Base-by-base conservation (phyloP, 1,140 invertebrate genomes). In the Cryptotermes secundus region DNA sequence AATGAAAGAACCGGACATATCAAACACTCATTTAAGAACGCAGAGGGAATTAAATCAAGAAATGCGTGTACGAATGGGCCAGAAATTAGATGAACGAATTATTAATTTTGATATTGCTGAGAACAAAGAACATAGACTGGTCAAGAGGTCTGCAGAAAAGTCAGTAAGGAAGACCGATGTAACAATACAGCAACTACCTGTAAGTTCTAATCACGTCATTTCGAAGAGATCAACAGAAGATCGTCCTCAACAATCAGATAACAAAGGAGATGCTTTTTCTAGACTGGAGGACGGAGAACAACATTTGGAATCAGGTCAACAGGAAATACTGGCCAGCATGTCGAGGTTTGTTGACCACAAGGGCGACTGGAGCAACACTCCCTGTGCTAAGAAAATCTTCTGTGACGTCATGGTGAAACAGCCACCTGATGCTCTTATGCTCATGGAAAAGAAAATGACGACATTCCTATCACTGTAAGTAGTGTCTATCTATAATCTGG, bases 371-470 rank as follows among this genome's bases (percentile, higher is more conserved):
- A 91, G 92, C 19, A 92, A 94, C 86, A 95, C 94, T 0, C 93
- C 93, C 10, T 96, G 95, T 87, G 94, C 95, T 0, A 95, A 96
- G 87, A 91, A 91, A 85, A 91, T 95, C 85, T 95, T 96, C 89
- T 96, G 95, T 87, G 93, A 95, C 86, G 92, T 94, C 22, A 93
- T 96, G 91, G 88, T 93, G 1, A 89, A 91, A 36, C 93, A 94
- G 86, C 89, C 92, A 36, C 89, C 92, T 0, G 94, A 95, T 85
- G 93, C 94, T 10, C 88, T 93, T 36, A 91, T 92, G 24, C 89
- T 94, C 3, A 95, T 95, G 94, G 94, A 96, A 88, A 95, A 96
- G 89, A 95, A 94, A 88, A 95, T 95, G 93, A 91, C 92, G 42
- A 91, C 92, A 24, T 90, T 95, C 86, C 87, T 95, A 14, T 91